Evolutionary conservation across 2,797 vertebrate genomes (phyloP).

Genomic region (Rhabdophis nuchalis): DNA sequence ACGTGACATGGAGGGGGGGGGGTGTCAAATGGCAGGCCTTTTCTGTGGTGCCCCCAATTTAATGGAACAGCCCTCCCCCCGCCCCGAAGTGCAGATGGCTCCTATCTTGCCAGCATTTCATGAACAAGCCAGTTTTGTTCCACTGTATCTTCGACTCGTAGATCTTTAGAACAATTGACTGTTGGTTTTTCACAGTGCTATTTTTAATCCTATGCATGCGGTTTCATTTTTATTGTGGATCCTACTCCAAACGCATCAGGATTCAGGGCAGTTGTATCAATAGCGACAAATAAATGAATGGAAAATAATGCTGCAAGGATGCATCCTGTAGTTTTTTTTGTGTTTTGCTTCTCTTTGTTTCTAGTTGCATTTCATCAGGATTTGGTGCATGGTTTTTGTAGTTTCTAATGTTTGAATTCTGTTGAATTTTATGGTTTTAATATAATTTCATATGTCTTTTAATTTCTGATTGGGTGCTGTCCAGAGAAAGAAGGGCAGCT

Average conservation of each 20-base stretch:
- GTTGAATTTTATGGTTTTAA: background rate
- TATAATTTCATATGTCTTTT: background rate
- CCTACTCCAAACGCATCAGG: background rate
- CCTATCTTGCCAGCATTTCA: background rate
- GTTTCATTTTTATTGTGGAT: background rate
- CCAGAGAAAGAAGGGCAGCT: background rate
- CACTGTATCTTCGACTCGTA: background rate
- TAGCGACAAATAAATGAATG: background rate
- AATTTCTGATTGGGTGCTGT: background rate
- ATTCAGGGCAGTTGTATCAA: background rate
- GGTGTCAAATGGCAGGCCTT: background rate
- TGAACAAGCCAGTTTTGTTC: background rate
- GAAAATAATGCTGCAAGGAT: background rate
- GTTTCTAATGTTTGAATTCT: background rate
- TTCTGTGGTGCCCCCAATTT: background rate
- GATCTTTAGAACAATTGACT: background rate
- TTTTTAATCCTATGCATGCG: background rate
- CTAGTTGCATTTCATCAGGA: background rate
- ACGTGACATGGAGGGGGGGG: background rate
- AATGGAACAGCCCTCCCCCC: background rate
- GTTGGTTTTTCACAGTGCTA: background rate
- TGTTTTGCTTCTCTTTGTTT: background rate
- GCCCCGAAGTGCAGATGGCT: background rate
- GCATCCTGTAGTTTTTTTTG: background rate
- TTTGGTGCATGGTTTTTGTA: background rate